phyloP scores from a whole-genome alignment of 2,113 vertebrate genomes.

The Chaetura pelagica region DNA sequence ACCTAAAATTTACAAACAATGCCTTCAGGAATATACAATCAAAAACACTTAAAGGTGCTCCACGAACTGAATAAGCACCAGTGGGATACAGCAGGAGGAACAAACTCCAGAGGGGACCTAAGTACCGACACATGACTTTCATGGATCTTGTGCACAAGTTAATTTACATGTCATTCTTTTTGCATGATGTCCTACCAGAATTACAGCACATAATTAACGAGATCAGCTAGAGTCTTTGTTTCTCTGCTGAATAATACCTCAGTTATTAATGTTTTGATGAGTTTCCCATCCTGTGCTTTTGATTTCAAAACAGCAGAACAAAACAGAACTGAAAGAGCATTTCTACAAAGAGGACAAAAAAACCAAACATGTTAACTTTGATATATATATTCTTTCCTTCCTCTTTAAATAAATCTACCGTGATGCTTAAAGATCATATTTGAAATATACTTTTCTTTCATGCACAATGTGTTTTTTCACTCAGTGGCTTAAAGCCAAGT shows the following conservation, averaged over 20 bases:
- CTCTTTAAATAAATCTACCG: not conserved
- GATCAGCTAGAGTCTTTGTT: not conserved
- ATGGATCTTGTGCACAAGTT: not conserved
- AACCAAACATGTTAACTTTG: not conserved
- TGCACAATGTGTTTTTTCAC: not conserved
- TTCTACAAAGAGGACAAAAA: not conserved
- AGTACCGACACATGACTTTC: not conserved
- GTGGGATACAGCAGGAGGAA: not conserved
- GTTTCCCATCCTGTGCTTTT: not conserved
- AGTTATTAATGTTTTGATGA: not conserved
- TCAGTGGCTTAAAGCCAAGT: not conserved
- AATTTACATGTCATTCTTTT: not conserved
- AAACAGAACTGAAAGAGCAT: not conserved
- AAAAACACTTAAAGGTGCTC: not conserved
- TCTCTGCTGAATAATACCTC: not conserved
- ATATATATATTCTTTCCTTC: fast-evolving
- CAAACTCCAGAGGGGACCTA: not conserved
- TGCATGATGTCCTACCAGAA: not conserved
- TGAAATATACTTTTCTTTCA: not conserved
- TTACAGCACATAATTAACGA: not conserved
- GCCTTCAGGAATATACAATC: not conserved
- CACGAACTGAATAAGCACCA: not conserved
- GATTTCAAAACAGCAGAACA: not conserved
- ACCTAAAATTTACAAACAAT: not conserved
- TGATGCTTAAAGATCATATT: not conserved